Conservation (phyloP, 64 coral and sea anemone species). For the Montipora sp. region DNA sequence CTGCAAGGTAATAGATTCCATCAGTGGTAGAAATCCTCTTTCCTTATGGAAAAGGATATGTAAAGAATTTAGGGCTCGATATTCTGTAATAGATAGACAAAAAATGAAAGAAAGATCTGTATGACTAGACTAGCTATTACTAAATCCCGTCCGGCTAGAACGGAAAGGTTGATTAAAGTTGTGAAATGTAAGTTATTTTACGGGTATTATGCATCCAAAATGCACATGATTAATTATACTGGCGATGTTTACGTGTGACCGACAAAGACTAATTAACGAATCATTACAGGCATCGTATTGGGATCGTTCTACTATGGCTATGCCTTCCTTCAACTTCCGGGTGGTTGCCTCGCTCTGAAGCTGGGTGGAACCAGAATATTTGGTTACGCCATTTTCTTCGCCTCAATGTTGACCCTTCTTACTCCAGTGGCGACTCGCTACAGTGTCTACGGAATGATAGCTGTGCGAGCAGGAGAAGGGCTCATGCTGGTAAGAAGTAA, state of each 20-base stretch:
- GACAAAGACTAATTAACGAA: no score
- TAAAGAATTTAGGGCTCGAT: no score
- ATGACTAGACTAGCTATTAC: no score
- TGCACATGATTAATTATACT: no score
- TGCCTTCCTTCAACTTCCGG: slow-evolving; percentile 80
- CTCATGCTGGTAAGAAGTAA: slow-evolving; percentile 70
- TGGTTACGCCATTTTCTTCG: slow-evolving; percentile 84
- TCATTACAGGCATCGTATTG: slow-evolving; percentile 63
- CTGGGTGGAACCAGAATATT: slow-evolving; percentile 87
- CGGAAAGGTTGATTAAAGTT: no score
- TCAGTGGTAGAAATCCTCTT: neutral
- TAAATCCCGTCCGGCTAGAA: no score
- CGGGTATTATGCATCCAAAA: no score
- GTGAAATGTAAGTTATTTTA: no score
- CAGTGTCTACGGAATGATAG: slow-evolving; percentile 86
- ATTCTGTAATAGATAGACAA: no score
- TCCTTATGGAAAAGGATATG: no score
- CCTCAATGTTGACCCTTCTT: slow-evolving; percentile 82
- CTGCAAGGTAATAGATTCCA: slow-evolving; percentile 63
- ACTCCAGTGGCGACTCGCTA: slow-evolving; percentile 83
- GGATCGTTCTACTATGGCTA: slow-evolving; percentile 93
- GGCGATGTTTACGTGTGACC: no score
- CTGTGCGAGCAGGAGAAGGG: slow-evolving; percentile 72
- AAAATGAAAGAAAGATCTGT: no score
- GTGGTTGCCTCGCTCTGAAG: slow-evolving; percentile 73